phyloP scores from a whole-genome alignment of 1,140 invertebrate genomes.

The Hycleus phaleratus region DNA sequence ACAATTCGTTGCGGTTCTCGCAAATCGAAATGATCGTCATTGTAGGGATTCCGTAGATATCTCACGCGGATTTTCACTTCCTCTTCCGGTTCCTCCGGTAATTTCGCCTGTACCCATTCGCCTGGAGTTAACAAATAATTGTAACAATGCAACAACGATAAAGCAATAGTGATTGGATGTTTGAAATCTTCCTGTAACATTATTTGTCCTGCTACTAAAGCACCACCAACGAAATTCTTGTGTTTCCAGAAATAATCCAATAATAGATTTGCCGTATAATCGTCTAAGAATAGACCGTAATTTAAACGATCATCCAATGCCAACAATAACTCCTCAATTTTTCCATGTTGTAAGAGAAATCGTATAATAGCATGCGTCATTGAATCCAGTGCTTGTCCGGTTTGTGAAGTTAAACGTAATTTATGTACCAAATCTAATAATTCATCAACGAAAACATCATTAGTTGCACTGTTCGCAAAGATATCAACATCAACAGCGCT shows the following conservation, averaged over 20 bases:
- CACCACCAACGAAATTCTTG: constrained; percentile 62
- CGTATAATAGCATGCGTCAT: constrained; percentile 74
- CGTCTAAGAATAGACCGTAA: constrained; percentile 85
- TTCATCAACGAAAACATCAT: constrained; percentile 52
- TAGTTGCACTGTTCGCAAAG: constrained; percentile 55
- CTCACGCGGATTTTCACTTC: constrained; percentile 70
- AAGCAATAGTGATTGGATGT: constrained; percentile 59
- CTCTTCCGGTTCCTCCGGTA: constrained; percentile 46
- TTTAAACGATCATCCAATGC: constrained; percentile 74
- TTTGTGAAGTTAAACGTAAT: constrained; percentile 60
- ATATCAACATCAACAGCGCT: constrained; percentile 68
- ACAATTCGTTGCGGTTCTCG: constrained; percentile 55
- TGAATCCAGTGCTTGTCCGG: constrained; percentile 62
- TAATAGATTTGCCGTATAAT: constrained; percentile 69
- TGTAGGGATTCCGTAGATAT: constrained; percentile 71
- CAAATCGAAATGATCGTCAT: constrained; percentile 85
- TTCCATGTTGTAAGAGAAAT: constrained; percentile 52
- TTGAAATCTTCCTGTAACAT: constrained; percentile 86
- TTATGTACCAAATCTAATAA: constrained; percentile 60
- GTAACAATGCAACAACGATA: constrained; percentile 68
- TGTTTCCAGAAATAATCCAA: constrained; percentile 70
- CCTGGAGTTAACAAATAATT: constrained; percentile 59
- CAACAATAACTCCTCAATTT: constrained; percentile 55
- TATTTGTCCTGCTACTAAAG: constrained; percentile 65
- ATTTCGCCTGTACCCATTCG: constrained; percentile 45